These are phyloP conservation scores for Hydra vulgaris DNA, from an alignment of 30 jellyfish, hydroid and myxozoan species.

Conservation along the genomic window DNA sequence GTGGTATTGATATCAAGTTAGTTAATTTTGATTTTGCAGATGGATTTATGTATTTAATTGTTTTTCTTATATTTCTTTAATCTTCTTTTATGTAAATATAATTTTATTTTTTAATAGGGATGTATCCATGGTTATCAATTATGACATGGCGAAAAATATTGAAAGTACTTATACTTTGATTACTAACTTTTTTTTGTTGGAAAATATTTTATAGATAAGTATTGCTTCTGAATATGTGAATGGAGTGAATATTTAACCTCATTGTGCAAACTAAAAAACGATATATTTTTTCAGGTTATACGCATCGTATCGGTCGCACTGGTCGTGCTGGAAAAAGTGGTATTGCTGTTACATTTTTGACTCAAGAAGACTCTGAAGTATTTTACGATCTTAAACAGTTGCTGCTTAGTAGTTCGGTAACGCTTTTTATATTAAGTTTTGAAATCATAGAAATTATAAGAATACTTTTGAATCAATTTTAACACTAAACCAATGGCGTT, in stretches of 20 bases:
- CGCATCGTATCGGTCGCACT: conserved; percentile 99
- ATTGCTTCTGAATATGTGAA: no score
- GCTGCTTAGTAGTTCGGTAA: conserved; percentile 81
- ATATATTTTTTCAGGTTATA: conserved; percentile 47
- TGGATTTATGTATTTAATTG: no score
- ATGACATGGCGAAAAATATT: conserved; percentile 92
- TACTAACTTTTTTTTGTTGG: background rate
- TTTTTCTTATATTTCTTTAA: background rate
- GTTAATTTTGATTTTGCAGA: background rate
- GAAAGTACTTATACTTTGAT: conserved; percentile 46
- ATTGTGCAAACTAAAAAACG: no score
- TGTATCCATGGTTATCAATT: conserved; percentile 91
- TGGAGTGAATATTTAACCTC: no score
- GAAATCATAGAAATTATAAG: no score
- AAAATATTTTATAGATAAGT: no score
- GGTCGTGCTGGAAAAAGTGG: conserved; percentile 99
- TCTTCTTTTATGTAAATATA: background rate
- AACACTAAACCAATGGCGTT: background rate
- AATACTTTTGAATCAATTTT: background rate
- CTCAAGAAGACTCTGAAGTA: conserved; percentile 75
- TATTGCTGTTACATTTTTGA: conserved; percentile 86
- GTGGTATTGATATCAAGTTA: conserved; percentile 99
- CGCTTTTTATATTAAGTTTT: background rate
- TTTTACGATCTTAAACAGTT: conserved; percentile 89
- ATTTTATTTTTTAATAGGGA: conserved; percentile 38